These are phyloP conservation scores for Anolis apletophallus DNA, from an alignment of 2,797 vertebrate genomes.

Conservation along the genomic window DNA sequence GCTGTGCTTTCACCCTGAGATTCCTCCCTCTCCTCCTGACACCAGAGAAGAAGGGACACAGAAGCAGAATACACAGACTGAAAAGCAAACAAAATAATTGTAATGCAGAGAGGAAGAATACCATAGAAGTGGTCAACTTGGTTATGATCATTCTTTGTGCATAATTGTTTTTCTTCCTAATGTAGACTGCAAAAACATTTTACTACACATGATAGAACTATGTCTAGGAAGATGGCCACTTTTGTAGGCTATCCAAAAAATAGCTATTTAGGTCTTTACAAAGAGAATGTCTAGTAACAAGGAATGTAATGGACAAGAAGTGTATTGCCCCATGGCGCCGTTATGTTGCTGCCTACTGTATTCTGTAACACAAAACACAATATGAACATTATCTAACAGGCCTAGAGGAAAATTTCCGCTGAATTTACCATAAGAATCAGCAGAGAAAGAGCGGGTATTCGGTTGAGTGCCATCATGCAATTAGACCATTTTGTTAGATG, in stretches of 20 bases:
- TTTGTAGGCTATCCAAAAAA: neutral
- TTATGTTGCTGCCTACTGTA: neutral
- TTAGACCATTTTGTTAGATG: constrained; percentile 30
- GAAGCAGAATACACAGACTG: neutral
- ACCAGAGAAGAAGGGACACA: no score
- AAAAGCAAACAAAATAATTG: neutral
- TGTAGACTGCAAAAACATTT: neutral
- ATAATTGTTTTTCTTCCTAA: neutral
- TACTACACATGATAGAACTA: no score
- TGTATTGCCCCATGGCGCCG: neutral
- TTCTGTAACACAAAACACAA: neutral
- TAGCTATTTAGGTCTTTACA: neutral
- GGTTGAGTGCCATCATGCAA: constrained; percentile 14
- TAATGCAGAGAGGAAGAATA: neutral
- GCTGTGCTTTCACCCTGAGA: no score
- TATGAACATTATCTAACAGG: neutral
- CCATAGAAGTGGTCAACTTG: neutral
- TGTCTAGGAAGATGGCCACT: neutral
- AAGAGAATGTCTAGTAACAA: neutral
- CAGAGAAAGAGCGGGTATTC: constrained; percentile 12
- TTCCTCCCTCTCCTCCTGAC: no score
- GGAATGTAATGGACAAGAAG: constrained; percentile 4
- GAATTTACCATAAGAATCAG: constrained; percentile 35
- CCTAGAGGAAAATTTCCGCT: constrained; percentile 29
- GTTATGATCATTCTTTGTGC: neutral